A percentile compares a stretch with the other conserved stretches of the same genome.
Evolutionary conservation across 2,797 vertebrate species (phyloP).

Genomic region (Sandelia bainsii): DNA sequence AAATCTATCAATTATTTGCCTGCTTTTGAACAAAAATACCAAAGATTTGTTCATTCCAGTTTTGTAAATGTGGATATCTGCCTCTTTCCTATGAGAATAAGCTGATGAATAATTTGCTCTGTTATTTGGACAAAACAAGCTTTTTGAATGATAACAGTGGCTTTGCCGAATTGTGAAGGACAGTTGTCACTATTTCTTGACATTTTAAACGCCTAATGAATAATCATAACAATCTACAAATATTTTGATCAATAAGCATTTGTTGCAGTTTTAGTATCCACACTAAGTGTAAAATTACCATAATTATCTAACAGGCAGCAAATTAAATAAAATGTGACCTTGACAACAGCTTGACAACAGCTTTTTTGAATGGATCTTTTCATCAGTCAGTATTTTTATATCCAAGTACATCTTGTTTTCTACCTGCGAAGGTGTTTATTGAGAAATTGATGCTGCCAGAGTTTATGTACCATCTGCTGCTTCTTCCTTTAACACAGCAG

Average conservation of each 20-base stretch:
- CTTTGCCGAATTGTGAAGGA: background rate
- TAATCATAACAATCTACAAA: background rate
- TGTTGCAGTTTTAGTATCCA: background rate
- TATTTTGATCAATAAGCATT: background rate
- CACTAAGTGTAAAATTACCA: background rate
- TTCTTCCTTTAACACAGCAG: conserved; percentile 55
- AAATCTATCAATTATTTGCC: background rate
- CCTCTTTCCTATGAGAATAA: conserved; percentile 10
- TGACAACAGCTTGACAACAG: no score
- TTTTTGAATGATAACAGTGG: background rate
- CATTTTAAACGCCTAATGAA: background rate
- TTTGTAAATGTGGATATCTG: background rate
- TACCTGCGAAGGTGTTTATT: background rate
- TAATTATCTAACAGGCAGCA: background rate
- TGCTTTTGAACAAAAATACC: background rate
- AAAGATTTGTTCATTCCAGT: background rate
- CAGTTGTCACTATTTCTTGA: background rate
- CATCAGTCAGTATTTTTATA: background rate
- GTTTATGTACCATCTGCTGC: conserved; percentile 27
- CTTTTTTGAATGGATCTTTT: no score
- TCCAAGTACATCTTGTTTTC: background rate
- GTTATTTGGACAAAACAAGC: background rate
- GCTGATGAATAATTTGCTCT: background rate
- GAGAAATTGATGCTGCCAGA: conserved; percentile 1
- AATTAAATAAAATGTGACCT: no score